These are phyloP conservation scores for Gopherus evgoodei DNA, from an alignment of 2,113 vertebrate genomes.

Conservation along the genomic window DNA sequence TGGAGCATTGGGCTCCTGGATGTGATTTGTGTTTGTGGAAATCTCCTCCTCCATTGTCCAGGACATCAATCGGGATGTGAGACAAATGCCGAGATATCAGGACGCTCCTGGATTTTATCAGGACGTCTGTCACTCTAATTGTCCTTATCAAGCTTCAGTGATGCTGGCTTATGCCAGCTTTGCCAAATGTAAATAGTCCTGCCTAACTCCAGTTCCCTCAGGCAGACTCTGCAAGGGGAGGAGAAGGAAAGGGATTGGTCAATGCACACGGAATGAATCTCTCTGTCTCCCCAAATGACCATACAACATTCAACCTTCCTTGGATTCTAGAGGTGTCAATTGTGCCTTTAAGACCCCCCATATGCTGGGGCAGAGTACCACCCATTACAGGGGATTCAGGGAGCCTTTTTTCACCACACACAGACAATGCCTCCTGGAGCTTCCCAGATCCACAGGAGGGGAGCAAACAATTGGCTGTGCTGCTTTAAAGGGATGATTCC, in stretches of 20 bases:
- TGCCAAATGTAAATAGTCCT: neutral
- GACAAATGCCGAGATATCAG: too few species aligned
- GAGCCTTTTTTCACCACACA: neutral
- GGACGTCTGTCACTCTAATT: too few species aligned
- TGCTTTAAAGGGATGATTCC: neutral
- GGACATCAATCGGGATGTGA: too few species aligned
- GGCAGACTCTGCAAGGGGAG: neutral
- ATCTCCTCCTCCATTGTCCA: accelerated
- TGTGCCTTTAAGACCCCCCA: neutral
- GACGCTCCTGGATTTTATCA: too few species aligned
- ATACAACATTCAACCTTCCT: neutral
- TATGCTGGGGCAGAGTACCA: neutral
- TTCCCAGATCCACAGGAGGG: neutral
- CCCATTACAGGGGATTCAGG: neutral
- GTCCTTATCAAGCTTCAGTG: neutral
- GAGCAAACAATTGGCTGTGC: neutral
- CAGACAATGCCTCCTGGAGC: neutral
- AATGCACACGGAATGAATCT: neutral
- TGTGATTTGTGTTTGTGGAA: neutral
- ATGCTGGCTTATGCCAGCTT: accelerated
- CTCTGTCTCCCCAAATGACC: neutral
- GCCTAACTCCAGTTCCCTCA: accelerated
- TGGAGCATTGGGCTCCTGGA: neutral
- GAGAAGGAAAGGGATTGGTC: neutral
- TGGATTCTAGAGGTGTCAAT: neutral